Percentiles rank a stretch among this genome's conserved stretches.
These are phyloP conservation scores for Cactoblastis cactorum DNA, from an alignment of 2,888 invertebrate species.

Conservation along the genomic window DNA sequence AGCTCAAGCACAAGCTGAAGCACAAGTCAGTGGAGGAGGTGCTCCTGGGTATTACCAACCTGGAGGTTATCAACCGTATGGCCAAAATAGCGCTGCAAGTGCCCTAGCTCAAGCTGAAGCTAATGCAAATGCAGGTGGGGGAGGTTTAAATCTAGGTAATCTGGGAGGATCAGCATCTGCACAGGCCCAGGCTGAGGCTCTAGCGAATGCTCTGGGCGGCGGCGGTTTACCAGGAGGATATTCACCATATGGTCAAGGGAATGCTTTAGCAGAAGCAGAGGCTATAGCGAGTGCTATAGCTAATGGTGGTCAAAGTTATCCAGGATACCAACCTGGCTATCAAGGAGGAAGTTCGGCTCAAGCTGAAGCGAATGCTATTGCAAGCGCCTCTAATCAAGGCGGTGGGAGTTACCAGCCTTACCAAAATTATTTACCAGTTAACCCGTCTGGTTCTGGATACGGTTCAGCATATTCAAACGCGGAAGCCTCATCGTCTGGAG, in stretches of 20 bases:
- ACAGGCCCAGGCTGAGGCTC: background rate
- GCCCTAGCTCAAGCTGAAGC: background rate
- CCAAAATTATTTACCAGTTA: background rate
- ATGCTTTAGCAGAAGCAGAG: background rate
- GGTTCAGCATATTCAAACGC: background rate
- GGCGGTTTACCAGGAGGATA: background rate
- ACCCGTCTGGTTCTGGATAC: background rate
- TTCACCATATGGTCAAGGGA: background rate
- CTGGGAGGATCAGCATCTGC: background rate
- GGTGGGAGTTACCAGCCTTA: background rate
- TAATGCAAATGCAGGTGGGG: background rate
- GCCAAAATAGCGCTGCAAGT: background rate
- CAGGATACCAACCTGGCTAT: no score
- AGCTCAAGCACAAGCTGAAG: slow-evolving; percentile 1
- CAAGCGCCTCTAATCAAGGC: background rate
- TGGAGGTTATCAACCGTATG: background rate
- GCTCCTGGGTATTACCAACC: background rate
- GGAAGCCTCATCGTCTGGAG: background rate
- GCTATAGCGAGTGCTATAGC: background rate
- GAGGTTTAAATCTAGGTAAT: background rate
- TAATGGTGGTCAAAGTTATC: background rate
- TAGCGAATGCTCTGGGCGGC: no score
- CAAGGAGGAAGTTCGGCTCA: slow-evolving; percentile 4
- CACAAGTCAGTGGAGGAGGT: background rate
- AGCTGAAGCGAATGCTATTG: slow-evolving; percentile 10